phyloP scores from a whole-genome alignment of 2,888 invertebrate genomes.

The Leptopilina syphax region DNA sequence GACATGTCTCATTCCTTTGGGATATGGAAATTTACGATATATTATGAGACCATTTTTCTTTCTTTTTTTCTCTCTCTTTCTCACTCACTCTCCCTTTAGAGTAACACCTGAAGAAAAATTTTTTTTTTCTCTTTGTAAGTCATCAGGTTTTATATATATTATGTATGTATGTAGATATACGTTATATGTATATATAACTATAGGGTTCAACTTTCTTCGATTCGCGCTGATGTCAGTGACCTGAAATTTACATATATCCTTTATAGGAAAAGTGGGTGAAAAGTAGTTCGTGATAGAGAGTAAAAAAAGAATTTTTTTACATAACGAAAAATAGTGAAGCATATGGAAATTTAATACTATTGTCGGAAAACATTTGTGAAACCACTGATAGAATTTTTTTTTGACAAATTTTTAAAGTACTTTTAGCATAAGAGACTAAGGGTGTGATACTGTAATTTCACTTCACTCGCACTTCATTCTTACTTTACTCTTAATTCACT shows the following conservation, averaged over 20 bases:
- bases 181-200: neutral
- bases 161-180: neutral
- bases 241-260: conserved; percentile 64
- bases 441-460: no score
- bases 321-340: neutral
- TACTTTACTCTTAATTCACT: no score
- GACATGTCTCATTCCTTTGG: conserved; percentile 21
- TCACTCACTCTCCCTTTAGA: no score
- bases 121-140: neutral
- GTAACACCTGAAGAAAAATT: conserved; percentile 7
- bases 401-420: no score
- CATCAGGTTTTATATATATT: neutral
- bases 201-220: conserved; percentile 2
- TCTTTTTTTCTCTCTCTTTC: no score
- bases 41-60: neutral
- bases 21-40: conserved; percentile 31
- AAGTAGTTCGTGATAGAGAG: conserved; percentile 35
- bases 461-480: no score
- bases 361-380: no score
- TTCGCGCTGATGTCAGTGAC: conserved; percentile 59
- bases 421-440: no score
- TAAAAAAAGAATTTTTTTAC: conserved; percentile 2
- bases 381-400: no score
- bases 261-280: conserved; percentile 55
- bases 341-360: conserved; percentile 4